A percentile compares a stretch with the other conserved stretches of the same genome.
Conservation (phyloP, 2,113 vertebrate genomes). For the Pseudorasbora parva region DNA sequence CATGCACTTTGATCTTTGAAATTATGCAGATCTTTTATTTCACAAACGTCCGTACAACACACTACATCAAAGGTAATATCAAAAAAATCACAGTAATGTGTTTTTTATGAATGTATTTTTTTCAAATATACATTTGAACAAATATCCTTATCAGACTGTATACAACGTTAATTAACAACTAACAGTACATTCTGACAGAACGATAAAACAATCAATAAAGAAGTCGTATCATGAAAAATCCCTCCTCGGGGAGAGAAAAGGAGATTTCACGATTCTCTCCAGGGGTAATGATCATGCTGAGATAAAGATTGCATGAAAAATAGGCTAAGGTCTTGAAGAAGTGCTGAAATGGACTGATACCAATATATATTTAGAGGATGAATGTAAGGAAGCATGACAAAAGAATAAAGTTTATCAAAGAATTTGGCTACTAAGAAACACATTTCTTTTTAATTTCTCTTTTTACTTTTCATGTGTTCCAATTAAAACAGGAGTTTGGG, state of each 20-base stretch:
- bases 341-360: neutral
- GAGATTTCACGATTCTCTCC: slow-evolving; percentile 1
- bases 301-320: slow-evolving; percentile 14
- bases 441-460: neutral
- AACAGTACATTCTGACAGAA: slow-evolving; percentile 30
- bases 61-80: too few relatives aligned
- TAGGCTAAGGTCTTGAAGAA: neutral
- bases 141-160: too few relatives aligned
- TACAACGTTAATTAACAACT: neutral
- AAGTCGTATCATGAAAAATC: too few relatives aligned
- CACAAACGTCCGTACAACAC: too few relatives aligned
- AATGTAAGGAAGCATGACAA: neutral
- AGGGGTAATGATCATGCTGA: slow-evolving; percentile 6
- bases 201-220: slow-evolving; percentile 17
- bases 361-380: neutral
- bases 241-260: neutral
- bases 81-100: too few relatives aligned
- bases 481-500: neutral
- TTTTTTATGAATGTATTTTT: too few relatives aligned
- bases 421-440: neutral
- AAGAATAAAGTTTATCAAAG: neutral
- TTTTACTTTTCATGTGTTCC: neutral
- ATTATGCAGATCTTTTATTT: too few relatives aligned
- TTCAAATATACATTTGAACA: neutral
- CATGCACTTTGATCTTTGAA: too few relatives aligned